Evolutionary conservation across 2,797 vertebrate genomes (phyloP).

Genomic region (Smutsia temminckii): DNA sequence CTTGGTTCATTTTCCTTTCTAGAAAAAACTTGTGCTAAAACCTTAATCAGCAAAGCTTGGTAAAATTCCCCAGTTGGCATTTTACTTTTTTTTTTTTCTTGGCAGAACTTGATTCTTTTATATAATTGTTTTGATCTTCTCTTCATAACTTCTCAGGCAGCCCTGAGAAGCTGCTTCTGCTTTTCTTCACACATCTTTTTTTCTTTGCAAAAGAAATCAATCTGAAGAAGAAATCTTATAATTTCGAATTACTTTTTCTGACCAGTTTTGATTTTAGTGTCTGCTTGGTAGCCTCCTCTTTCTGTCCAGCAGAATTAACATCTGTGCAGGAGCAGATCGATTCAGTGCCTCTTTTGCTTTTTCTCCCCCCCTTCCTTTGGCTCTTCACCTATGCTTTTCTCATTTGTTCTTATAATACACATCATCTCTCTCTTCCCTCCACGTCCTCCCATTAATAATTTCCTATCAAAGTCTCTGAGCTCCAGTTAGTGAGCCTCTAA

Average conservation of each 20-base stretch:
- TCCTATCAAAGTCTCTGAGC: background rate
- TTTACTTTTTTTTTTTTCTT: background rate
- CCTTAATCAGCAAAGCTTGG: background rate
- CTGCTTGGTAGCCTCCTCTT: background rate
- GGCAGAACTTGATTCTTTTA: background rate
- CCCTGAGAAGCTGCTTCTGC: background rate
- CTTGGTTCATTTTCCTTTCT: constrained; percentile 13
- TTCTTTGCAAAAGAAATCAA: background rate
- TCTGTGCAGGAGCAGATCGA: background rate
- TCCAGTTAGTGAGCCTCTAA: constrained; percentile 15
- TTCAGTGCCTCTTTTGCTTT: background rate
- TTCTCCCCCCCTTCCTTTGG: background rate
- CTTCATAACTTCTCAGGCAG: constrained; percentile 19
- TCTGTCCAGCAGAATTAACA: background rate
- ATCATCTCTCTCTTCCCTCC: background rate
- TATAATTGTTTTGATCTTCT: background rate
- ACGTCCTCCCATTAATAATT: constrained; percentile 25
- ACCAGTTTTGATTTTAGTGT: background rate
- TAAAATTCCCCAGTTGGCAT: background rate
- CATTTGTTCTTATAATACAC: background rate
- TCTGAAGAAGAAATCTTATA: background rate
- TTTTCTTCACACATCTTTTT: background rate
- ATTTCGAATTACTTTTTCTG: background rate
- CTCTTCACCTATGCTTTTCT: background rate
- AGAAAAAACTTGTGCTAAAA: constrained; percentile 33